A percentile compares a stretch with the other conserved stretches of the same genome.
Conservation (phyloP, 1,140 invertebrate species). For the Nylanderia fulva region DNA sequence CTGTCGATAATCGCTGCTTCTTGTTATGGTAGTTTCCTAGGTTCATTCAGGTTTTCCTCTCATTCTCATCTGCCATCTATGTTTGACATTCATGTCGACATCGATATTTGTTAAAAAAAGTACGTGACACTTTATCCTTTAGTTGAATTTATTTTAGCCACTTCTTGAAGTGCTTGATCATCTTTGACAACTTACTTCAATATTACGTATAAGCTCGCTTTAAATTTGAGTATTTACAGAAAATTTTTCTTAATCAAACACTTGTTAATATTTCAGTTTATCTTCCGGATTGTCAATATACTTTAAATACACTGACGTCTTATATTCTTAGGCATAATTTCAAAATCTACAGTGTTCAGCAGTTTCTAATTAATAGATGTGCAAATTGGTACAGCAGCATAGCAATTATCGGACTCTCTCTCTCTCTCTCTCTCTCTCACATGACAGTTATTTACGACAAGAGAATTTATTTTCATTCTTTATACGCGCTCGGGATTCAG, state of each 20-base stretch:
- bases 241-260: neutral
- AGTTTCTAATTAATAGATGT: neutral
- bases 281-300: neutral
- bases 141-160: neutral
- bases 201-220: neutral
- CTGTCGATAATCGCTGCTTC: constrained; percentile 68
- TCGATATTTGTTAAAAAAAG: constrained; percentile 31
- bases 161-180: neutral
- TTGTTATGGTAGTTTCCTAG: constrained; percentile 48
- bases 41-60: neutral
- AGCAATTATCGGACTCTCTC: neutral
- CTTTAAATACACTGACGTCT: neutral
- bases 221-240: neutral
- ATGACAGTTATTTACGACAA: neutral
- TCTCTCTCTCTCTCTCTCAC: neutral
- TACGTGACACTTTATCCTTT: neutral
- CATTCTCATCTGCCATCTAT: constrained; percentile 19
- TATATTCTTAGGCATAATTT: neutral
- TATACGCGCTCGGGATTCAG: neutral
- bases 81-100: constrained; percentile 44
- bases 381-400: neutral
- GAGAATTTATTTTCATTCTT: constrained; percentile 8
- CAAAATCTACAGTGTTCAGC: neutral
- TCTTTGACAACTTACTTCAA: neutral
- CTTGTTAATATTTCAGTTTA: neutral